Base-by-base conservation (phyloP, 2,888 invertebrate genomes). In the Stenichneumon culpator region DNA sequence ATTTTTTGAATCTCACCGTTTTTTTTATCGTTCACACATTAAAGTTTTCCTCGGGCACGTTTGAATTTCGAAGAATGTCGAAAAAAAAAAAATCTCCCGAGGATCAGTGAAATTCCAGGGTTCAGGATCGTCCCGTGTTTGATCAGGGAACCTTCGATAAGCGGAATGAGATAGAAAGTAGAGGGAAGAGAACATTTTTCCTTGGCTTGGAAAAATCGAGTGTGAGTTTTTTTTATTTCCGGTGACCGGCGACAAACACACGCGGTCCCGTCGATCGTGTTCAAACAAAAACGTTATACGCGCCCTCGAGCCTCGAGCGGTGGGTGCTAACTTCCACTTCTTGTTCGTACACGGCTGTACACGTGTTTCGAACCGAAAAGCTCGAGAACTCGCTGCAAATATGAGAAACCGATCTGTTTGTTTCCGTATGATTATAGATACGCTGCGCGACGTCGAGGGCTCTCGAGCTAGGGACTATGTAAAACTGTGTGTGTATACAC, bases 391-490 rank as follows among this genome's bases (percentile, higher is more conserved):
- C 39, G 65, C 78, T 86, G 82, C 82, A 83, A 83, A 88, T 89
- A 88, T 85, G 87, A 88, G 88, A 85, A 89, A 91, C 86, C 87
- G 87, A 88, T 91, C 88, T 90, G 88, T 92, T 91, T 90, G 90
- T 88, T 65, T 83, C 85, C 86, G 77, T 79, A 87, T 88, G 89
- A 91, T 91, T 89, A 89, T 72, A 82, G 73, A 82, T 67, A 80
- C 50, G 70, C 25, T 0, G 36, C 6, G 28, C 39, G 25, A 11
- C 25, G 36, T 14, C 19, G 60, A 60, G 65, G 19, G 44, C 28
- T 60, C 47, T 77, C 67, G 65, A 74, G 74, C 54, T 73, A 36
- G 78, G 44, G 60, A 67, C 60, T 9, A 19, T 50, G 67, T 60
- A 70, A 70, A 78, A 32, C 39, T n/a, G 70, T 63, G 60, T n/a